phyloP scores from a whole-genome alignment of 2,797 vertebrate species.

The Alosa sapidissima region DNA sequence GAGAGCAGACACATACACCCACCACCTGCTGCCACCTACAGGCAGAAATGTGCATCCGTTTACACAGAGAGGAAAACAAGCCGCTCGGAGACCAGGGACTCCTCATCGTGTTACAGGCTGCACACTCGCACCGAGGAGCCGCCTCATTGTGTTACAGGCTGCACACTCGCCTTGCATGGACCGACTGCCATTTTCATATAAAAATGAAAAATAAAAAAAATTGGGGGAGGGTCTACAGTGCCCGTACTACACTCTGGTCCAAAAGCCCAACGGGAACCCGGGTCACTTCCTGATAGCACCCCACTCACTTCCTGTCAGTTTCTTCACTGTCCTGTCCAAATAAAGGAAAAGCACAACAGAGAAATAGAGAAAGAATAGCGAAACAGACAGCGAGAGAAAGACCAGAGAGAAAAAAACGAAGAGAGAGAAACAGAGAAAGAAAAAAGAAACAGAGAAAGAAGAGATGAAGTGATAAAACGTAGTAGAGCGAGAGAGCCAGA shows the following conservation, averaged over 20 bases:
- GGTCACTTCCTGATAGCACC: no score
- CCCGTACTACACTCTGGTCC: no score
- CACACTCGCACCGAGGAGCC: not conserved
- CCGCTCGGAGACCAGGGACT: not conserved
- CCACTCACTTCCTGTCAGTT: no score
- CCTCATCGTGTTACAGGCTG: no score
- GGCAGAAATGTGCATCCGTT: conserved; percentile 50
- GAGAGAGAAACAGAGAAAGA: not conserved
- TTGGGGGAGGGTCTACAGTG: no score
- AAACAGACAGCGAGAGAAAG: no score
- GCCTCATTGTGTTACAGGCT: no score
- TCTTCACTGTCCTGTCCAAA: not conserved
- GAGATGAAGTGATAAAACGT: no score
- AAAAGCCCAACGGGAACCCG: no score
- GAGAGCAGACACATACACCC: conserved; percentile 34
- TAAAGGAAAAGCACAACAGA: not conserved
- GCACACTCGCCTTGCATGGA: not conserved
- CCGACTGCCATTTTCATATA: not conserved
- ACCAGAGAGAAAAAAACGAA: not conserved
- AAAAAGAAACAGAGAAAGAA: not conserved
- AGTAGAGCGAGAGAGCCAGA: not conserved
- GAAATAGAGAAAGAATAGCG: no score
- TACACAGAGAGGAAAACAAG: not conserved
- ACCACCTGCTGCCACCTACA: conserved; percentile 60
- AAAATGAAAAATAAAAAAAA: no score